Evolutionary conservation across 1,140 invertebrate species (phyloP).

Genomic region (Asobara japonica): DNA sequence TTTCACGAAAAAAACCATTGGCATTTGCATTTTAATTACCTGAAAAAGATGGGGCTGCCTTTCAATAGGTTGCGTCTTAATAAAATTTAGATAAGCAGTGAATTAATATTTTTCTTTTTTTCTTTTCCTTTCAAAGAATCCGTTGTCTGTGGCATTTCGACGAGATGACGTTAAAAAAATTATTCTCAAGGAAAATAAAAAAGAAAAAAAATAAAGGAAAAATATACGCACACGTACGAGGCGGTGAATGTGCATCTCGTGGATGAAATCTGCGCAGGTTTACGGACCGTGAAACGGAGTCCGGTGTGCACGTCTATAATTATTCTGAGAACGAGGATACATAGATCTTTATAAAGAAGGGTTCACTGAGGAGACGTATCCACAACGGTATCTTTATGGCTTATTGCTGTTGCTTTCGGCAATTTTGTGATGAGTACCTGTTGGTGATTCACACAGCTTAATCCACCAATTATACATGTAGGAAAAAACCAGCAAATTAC

Average conservation of each 20-base stretch:
- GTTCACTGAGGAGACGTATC: constrained; percentile 41
- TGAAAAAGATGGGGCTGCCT: too few relatives aligned
- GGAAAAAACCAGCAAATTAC: neutral
- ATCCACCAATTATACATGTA: neutral
- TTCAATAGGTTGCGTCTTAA: neutral
- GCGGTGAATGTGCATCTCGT: constrained; percentile 44
- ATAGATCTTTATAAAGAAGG: constrained; percentile 52
- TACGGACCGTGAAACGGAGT: constrained; percentile 38
- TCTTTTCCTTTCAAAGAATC: neutral
- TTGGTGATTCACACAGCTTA: neutral
- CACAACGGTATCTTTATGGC: constrained; percentile 55
- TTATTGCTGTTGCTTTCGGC: constrained; percentile 56
- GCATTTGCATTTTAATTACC: too few relatives aligned
- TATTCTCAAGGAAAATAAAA: neutral
- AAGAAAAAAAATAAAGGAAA: neutral
- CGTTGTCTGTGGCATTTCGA: neutral
- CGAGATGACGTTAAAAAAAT: constrained; percentile 8
- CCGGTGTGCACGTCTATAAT: constrained; percentile 47
- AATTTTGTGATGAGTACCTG: constrained; percentile 47
- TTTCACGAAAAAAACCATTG: too few relatives aligned
- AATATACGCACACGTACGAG: constrained; percentile 30
- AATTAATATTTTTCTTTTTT: neutral
- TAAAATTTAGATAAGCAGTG: neutral
- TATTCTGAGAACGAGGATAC: constrained; percentile 50
- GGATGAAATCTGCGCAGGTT: constrained; percentile 50